A percentile compares a stretch with the other conserved stretches of the same genome.
phyloP scores from a whole-genome alignment of 2,888 invertebrate species.

The Napeogenes sylphis region DNA sequence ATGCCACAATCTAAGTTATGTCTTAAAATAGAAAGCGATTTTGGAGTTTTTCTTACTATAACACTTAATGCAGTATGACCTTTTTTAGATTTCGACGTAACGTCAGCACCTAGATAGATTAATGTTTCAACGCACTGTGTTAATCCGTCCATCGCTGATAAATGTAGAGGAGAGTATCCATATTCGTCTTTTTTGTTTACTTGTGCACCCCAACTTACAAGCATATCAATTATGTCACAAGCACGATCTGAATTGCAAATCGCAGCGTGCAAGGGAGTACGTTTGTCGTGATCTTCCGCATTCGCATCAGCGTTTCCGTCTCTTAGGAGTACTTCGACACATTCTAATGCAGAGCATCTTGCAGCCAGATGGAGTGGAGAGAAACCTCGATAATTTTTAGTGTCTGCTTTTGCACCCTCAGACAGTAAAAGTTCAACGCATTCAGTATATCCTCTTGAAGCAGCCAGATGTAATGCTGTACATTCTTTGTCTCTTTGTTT shows the following conservation, averaged over 20 bases:
- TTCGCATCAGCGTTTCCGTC: constrained; percentile 88
- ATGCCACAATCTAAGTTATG: constrained; percentile 89
- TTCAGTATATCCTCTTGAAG: constrained; percentile 90
- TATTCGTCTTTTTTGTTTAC: constrained; percentile 90
- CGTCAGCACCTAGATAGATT: constrained; percentile 89
- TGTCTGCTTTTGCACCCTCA: constrained; percentile 86
- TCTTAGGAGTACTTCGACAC: constrained; percentile 85
- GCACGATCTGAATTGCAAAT: constrained; percentile 87
- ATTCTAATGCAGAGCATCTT: constrained; percentile 87
- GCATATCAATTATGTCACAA: constrained; percentile 86
- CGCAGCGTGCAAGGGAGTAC: constrained; percentile 89
- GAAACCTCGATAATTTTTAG: constrained; percentile 86
- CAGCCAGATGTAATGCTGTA: constrained; percentile 89
- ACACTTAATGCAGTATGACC: constrained; percentile 91
- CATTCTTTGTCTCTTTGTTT: constrained; percentile 85
- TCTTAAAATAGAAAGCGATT: constrained; percentile 87
- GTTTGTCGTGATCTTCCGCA: constrained; percentile 86
- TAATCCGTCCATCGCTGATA: constrained; percentile 90
- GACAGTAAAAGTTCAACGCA: constrained; percentile 87
- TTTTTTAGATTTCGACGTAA: constrained; percentile 90
- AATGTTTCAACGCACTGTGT: constrained; percentile 90
- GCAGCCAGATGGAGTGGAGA: constrained; percentile 93
- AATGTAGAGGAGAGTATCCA: constrained; percentile 89
- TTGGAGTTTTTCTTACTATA: constrained; percentile 90
- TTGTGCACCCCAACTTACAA: constrained; percentile 88